Evolutionary conservation across 2,888 invertebrate species (phyloP).

Genomic region (Notodonta ziczac): DNA sequence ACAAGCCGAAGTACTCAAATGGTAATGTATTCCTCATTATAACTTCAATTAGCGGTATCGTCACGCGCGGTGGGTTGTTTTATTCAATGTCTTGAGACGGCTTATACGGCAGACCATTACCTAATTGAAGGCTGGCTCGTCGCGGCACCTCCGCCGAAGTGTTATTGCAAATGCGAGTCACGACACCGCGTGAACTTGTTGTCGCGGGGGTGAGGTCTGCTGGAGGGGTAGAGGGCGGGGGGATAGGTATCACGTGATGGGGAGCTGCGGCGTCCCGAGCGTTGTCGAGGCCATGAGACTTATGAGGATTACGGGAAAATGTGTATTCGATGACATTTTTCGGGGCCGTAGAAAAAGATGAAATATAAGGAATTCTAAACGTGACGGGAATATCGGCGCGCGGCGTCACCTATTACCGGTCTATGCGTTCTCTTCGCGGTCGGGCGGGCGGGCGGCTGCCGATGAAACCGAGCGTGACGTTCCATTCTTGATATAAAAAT

Average conservation of each 20-base stretch:
- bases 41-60: slow-evolving; percentile 31
- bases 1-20: slow-evolving; percentile 1
- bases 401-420: slow-evolving; percentile 81
- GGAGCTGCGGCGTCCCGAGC: slow-evolving; percentile 55
- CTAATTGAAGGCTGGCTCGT: slow-evolving; percentile 62
- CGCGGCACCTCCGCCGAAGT: slow-evolving; percentile 49
- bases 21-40: slow-evolving; percentile 13
- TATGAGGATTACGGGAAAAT: slow-evolving; percentile 84
- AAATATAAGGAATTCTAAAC: slow-evolving; percentile 84
- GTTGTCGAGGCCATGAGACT: slow-evolving; percentile 76
- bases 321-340: slow-evolving; percentile 85
- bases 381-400: slow-evolving; percentile 76
- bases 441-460: slow-evolving; percentile 67
- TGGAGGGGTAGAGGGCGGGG: slow-evolving; percentile 31
- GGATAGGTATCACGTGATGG: slow-evolving; percentile 53
- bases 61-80: slow-evolving; percentile 37
- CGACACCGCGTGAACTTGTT: slow-evolving; percentile 70
- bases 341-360: slow-evolving; percentile 82
- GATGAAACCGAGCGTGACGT: slow-evolving; percentile 81
- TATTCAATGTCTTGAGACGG: slow-evolving; percentile 53
- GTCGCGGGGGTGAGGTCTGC: slow-evolving; percentile 36
- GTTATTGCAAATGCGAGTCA: slow-evolving; percentile 71
- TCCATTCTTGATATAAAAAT: slow-evolving; percentile 83
- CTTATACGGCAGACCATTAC: slow-evolving; percentile 54
- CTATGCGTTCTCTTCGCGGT: slow-evolving; percentile 79